Percentiles rank a stretch among this genome's conserved stretches.
Evolutionary conservation across 2,888 invertebrate species (phyloP).

Genomic region (Meliscaeva auricollis): DNA sequence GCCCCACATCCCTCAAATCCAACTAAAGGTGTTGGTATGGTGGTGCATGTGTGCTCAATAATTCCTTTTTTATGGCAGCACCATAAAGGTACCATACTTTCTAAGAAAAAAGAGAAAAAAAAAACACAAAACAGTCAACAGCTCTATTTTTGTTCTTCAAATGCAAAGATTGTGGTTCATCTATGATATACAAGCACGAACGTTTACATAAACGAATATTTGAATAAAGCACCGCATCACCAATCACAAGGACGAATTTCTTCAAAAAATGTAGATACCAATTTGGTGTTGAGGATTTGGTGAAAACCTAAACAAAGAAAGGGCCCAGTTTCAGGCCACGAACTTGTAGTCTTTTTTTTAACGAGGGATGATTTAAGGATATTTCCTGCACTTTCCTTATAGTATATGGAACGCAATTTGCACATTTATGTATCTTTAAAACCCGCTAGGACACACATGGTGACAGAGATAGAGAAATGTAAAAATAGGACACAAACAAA

Average conservation of each 20-base stretch:
- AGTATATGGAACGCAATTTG: constrained; percentile 53
- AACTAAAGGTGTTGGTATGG: constrained; percentile 36
- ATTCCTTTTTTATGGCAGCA: constrained; percentile 38
- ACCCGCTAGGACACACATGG: constrained; percentile 10
- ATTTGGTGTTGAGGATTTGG: constrained; percentile 28
- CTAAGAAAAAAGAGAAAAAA: constrained; percentile 2
- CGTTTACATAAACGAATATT: constrained; percentile 43
- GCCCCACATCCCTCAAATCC: not conserved
- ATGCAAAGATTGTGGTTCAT: constrained; percentile 54
- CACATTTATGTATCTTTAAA: constrained; percentile 23
- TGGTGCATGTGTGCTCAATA: constrained; percentile 55
- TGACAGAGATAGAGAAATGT: not conserved
- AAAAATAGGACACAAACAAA: not conserved
- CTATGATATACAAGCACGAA: constrained; percentile 2
- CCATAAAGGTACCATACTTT: not conserved
- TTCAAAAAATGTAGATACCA: constrained; percentile 1
- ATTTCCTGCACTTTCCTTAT: constrained; percentile 28
- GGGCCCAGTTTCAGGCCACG: constrained; percentile 59
- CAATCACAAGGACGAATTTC: constrained; percentile 13
- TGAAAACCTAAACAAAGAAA: constrained; percentile 18
- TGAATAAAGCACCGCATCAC: constrained; percentile 26
- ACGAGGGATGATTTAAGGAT: not conserved
- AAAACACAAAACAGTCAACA: constrained; percentile 42
- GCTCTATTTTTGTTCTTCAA: constrained; percentile 29
- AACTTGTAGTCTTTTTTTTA: constrained; percentile 12